Evolutionary conservation across 2,113 vertebrate species (phyloP), one percentile per base, ranked within the genome.

Genomic region (Gasterosteus nipponicus): DNA sequence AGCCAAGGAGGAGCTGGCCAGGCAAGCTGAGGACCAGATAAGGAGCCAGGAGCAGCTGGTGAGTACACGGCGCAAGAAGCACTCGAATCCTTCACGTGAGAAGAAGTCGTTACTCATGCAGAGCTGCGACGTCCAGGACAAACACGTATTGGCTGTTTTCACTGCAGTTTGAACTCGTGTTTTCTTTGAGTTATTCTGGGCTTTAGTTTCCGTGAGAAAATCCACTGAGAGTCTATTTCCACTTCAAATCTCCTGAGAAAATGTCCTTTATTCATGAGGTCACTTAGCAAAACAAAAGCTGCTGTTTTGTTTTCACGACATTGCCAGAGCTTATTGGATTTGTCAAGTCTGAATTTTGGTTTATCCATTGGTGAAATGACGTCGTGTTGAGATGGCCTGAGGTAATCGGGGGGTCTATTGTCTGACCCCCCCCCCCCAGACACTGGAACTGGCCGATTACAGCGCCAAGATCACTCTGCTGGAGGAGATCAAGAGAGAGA

Each of bases 1-100:
- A n/a, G 97, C 97, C 88, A 99, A 98, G 89, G 98, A 99, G 70
- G 97, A 99, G 87, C 93, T 99, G 92, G 95, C 96, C 87, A 94
- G 91, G 72, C 96, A 98, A 89, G 94, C 95, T 0, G 94, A 92
- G 81, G 96, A 98, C 87, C 98, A 99, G 91, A 93, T 96, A 9
- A 97, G 96, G 94, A 97, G 91, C 93, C 97, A 98, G 93, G 98
- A 98, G 85, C 96, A 98, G 89, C 94, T 99, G 97, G 98, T 99
- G 93, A 91, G 96, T 67, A 22, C 60, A 18, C 46, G 4, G 19
- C 6, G 73, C 51, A 41, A 61, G 29, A 10, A 69, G 11, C 2
- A 4, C 68, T 41, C 19, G 4, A 33, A 29, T 64, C 68, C 65
- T 56, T 74, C 83, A 86, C 80, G 81, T 84, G 83, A 85, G 82